Base-by-base conservation (phyloP, 2,888 invertebrate genomes). In the Chymomyza procnemis region DNA sequence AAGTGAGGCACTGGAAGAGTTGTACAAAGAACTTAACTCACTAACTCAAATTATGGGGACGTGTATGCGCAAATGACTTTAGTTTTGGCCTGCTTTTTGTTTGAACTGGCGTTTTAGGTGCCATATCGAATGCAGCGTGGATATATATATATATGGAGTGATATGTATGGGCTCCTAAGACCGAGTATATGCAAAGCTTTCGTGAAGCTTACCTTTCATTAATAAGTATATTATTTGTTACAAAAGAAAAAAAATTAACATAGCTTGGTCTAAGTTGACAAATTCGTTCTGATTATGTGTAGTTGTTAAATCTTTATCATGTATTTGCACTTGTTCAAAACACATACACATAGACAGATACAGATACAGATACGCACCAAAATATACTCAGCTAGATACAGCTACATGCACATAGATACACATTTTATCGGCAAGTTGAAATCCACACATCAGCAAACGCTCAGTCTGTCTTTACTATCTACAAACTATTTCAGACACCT, bases 171-270 rank as follows among this genome's bases (percentile, higher is more conserved):
- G n/a, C n/a, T n/a, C n/a, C n/a, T 90, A 94, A 95, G 69, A 95
- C 96, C 60, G 95, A 95, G 83, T 95, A 94, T 65, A 94, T 94
- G 68, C 96, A 97, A 90, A 96, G 95, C 91, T 96, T 96, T 75
- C 97, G 88, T 80, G 61, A 61, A 47, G 30, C 18, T 18, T 0
- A 41, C 50, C 5, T n/a, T n/a, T n/a, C n/a, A n/a, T n/a, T n/a
- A n/a, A n/a, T n/a, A n/a, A n/a, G n/a, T n/a, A n/a, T n/a, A 30
- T 30, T 30, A 30, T 30, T 30, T 30, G 6, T 30, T 30, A 30
- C 30, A 3, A 30, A 30, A 30, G 3, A 6, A 3, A 34, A 34
- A 9, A 8, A 41, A 41, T 12, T 1, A 12, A 41, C 34, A 41
- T 9, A 5, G 34, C 69, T 18, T 50, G 50, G 18, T 18, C 8